Base-by-base conservation (phyloP, 2,797 vertebrate species). In the Sebastes alutus region DNA sequence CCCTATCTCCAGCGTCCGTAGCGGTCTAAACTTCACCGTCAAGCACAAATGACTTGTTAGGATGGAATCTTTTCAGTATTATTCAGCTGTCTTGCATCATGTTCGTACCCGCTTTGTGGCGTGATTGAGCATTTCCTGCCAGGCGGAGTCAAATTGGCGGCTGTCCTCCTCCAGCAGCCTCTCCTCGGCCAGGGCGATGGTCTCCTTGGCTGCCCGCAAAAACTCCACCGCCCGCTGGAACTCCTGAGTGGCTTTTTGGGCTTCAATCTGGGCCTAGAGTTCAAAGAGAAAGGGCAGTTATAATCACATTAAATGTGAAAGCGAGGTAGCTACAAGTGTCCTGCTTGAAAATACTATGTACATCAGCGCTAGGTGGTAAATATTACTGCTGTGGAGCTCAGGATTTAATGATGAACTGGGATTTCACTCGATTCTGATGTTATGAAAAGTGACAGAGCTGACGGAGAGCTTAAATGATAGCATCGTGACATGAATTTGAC, bases 81-180 rank as follows among this genome's bases (percentile, higher is more conserved):
- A 46, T 49, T 35, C 6, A 22, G 23, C 30, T 30, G 16, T 6
- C 18, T 59, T 30, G 14, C 7, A 18, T 32, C 33, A 22, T 33
- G 30, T 46, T 4, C 92, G 78, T 93, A 99, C 98, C 96, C 97
- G 96, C 92, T 99, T 97, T 6, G 98, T 99, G 75, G 98, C 98
- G 0, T 99, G 98, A 92, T 99, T 99, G 86, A 99, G 97, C 98
- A 99, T 99, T 94, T 99, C 98, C 84, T 99, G 98, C 98, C 98
- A 99, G 84, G 98, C 98, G 0, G 98, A 99, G 93, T 99, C 98
- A 56, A 99, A 99, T 94, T 99, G 98, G 4, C 98, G 95, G 38
- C 96, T 98, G 93, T 99, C 98, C 86, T 99, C 98, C 89, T 99
- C 98, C 74, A 99, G 93, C 4, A 99, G 95, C 90, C 98, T 94